Evolutionary conservation across 2,888 invertebrate genomes (phyloP).

Genomic region (Adineta ricciae): DNA sequence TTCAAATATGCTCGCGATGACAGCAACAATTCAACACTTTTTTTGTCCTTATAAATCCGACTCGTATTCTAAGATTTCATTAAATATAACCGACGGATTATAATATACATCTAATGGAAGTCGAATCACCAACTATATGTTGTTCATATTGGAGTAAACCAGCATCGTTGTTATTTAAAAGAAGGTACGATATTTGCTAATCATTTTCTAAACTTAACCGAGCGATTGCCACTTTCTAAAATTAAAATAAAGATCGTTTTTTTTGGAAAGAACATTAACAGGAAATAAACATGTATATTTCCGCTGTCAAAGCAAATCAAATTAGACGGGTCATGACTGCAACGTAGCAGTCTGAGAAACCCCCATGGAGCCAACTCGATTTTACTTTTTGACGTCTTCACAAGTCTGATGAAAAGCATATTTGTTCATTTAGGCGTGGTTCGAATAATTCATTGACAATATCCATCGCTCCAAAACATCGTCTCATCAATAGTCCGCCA

Average conservation of each 20-base stretch:
- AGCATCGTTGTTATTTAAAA: not conserved
- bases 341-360: not conserved
- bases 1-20: not conserved
- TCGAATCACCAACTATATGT: not conserved
- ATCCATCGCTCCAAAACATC: slow-evolving; percentile 58
- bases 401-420: not conserved
- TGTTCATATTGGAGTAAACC: not conserved
- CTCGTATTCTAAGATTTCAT: not conserved
- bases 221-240: no score
- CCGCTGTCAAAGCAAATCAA: no score
- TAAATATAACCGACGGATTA: not conserved
- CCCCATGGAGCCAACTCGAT: no score
- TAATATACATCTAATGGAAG: not conserved
- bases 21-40: no score
- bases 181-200: slow-evolving; percentile 17
- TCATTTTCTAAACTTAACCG: not conserved
- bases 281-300: not conserved
- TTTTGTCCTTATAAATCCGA: not conserved
- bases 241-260: no score
- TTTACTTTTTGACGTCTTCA: no score
- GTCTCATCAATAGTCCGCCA: slow-evolving; percentile 54
- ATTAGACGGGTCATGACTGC: no score
- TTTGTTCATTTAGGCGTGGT: slow-evolving; percentile 58
- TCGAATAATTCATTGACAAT: slow-evolving; percentile 81
- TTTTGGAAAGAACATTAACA: no score